Base-by-base conservation (phyloP, 1,140 invertebrate genomes). In the Drosophila equinoxialis region DNA sequence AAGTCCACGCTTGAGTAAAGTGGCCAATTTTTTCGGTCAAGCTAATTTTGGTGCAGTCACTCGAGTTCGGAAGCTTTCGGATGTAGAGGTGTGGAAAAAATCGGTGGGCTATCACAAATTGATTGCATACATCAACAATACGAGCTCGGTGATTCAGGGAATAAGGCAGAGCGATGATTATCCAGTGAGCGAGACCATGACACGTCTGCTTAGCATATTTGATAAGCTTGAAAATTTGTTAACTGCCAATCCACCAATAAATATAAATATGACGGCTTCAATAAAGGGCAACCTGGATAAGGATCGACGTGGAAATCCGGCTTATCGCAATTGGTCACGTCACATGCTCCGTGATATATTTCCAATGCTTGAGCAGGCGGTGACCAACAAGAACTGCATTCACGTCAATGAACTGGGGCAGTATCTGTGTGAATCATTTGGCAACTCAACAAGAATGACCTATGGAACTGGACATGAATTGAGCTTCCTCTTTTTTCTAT, bases 391-490 rank as follows among this genome's bases (percentile, higher is more conserved):
- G 5, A 79, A 74, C 7, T 87, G 84, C 30, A 17, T 35, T 1
- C 17, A 80, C 26, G 48, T 89, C 6, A 63, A 60, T 7, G 84
- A 87, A 6, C 42, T 87, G 68, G 84, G 72, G 0, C 67, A 71
- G 3, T 87, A 89, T 65, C 13, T 87, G 26, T 58, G 59, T 17
- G 26, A 62, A 3, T 55, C 80, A 7, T 87, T 87, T 59, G 83
- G 83, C 20, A 77, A 59, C 20, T 42, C 45, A 6, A 61, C 70
- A 2, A 82, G 69, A n/a, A 57, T 83, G 20, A 65, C 74, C 13
- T 87, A 89, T 30, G 84, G 83, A 23, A 65, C 45, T 1, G 73
- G 68, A 0, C 76, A 87, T 10, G 83, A 89, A 48, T 42, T 87
- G 3, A 77, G 57, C 60, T 87, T 87, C 33, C 17, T 89, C 0